Evolutionary conservation across 2,797 vertebrate genomes (phyloP).

Genomic region (Myripristis murdjan): DNA sequence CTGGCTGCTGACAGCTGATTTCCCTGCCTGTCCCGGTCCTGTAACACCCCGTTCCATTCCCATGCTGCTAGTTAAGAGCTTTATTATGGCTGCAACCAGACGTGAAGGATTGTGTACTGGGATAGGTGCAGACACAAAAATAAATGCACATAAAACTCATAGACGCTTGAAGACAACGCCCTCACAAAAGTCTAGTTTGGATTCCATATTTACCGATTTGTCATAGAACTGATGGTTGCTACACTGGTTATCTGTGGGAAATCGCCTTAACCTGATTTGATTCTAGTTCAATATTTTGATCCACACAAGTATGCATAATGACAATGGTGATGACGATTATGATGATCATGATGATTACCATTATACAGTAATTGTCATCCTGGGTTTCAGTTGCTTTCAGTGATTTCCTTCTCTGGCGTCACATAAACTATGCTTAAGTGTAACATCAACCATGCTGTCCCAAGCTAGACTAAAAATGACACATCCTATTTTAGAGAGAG

Average conservation of each 20-base stretch:
- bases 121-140: slow-evolving; percentile 15
- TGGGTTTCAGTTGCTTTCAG: too few relatives aligned
- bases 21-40: slow-evolving; percentile 72
- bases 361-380: background rate
- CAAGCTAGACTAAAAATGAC: too few relatives aligned
- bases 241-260: background rate
- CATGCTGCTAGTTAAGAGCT: slow-evolving; percentile 77
- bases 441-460: too few relatives aligned
- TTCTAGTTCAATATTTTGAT: too few relatives aligned
- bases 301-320: too few relatives aligned
- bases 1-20: slow-evolving; percentile 82
- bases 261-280: background rate
- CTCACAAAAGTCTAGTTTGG: background rate
- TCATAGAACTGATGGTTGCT: background rate
- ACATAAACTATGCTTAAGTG: too few relatives aligned
- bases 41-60: slow-evolving; percentile 72
- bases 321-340: background rate
- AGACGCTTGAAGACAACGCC: slow-evolving; percentile 13
- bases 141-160: slow-evolving; percentile 20
- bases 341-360: background rate
- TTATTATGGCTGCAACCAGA: slow-evolving; percentile 77
- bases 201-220: background rate
- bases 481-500: too few relatives aligned
- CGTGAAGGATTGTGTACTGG: slow-evolving; percentile 54
- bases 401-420: too few relatives aligned